Conservation (phyloP, 1,140 invertebrate genomes). For the Zophobas atratus region DNA sequence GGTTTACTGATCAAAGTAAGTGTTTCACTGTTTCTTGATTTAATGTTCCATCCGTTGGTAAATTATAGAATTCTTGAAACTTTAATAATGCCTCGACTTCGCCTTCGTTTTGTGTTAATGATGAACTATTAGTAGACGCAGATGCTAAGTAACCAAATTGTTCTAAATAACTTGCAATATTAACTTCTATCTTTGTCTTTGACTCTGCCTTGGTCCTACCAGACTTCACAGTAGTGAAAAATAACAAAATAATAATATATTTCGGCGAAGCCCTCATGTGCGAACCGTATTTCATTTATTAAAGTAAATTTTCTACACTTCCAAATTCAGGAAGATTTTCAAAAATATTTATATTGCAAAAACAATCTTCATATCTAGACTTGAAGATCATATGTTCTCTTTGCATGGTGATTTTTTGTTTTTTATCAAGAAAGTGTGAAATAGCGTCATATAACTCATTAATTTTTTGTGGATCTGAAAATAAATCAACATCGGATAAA, state of each 20-base stretch:
- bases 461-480: background rate
- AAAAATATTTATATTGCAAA: conserved; percentile 1
- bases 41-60: too few relatives aligned
- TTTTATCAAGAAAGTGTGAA: conserved; percentile 1
- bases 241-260: background rate
- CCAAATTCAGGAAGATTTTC: background rate
- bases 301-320: too few relatives aligned
- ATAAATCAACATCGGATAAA: too few relatives aligned
- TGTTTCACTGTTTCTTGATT: too few relatives aligned
- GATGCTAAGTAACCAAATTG: background rate
- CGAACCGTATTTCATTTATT: too few relatives aligned
- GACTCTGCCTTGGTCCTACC: too few relatives aligned
- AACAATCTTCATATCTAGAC: conserved; percentile 2
- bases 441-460: conserved; percentile 1
- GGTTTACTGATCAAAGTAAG: too few relatives aligned
- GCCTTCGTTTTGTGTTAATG: background rate
- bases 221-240: background rate
- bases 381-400: background rate
- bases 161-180: background rate
- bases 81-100: too few relatives aligned
- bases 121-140: background rate
- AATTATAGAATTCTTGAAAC: too few relatives aligned
- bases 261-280: too few relatives aligned
- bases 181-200: background rate
- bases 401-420: background rate